phyloP scores from a whole-genome alignment of 2,113 vertebrate species.

The Lanius ludovicianus region DNA sequence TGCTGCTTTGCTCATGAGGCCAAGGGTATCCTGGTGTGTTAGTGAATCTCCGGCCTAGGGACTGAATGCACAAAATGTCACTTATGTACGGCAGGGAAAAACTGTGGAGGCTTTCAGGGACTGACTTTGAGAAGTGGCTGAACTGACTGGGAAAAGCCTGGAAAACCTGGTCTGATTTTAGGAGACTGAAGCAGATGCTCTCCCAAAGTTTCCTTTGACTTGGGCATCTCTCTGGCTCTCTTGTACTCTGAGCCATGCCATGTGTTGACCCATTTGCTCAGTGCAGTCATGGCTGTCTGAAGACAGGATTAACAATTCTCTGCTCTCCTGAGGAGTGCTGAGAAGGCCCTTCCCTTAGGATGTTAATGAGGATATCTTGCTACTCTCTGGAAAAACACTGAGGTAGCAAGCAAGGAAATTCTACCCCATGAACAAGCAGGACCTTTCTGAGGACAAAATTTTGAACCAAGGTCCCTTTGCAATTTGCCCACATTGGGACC shows the following conservation, averaged over 20 bases:
- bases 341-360: background rate
- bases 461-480: background rate
- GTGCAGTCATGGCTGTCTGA: rapidly evolving
- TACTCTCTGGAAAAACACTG: background rate
- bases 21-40: background rate
- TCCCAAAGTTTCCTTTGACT: background rate
- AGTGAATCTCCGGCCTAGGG: background rate
- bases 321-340: background rate
- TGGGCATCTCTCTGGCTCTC: background rate
- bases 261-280: rapidly evolving
- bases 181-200: background rate
- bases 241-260: rapidly evolving
- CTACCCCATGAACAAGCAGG: background rate
- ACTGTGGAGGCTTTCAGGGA: background rate
- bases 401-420: background rate
- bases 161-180: background rate
- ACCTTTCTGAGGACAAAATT: background rate
- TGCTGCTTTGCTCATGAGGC: background rate
- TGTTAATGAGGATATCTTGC: background rate
- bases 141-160: background rate
- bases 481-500: rapidly evolving
- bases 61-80: rapidly evolving
- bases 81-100: background rate
- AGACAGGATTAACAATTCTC: background rate
- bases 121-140: background rate